Base-by-base conservation (phyloP, 2,113 vertebrate species). In the Cairina moschata region DNA sequence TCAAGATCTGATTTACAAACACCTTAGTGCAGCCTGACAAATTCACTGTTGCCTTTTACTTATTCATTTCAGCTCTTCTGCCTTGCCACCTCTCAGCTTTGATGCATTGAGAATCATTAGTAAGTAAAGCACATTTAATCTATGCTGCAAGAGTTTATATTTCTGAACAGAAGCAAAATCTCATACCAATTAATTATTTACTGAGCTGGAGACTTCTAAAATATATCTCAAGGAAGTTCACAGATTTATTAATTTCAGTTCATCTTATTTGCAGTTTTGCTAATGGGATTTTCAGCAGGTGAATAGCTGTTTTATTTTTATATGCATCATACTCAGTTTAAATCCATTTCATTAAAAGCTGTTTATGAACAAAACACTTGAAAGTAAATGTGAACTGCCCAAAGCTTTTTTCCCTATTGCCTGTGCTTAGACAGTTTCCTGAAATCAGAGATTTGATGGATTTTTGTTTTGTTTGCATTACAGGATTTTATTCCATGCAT, bases 251-350 rank as follows among this genome's bases (percentile, higher is more conserved):
- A 92, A 94, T 95, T 97, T 95, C 59, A 48, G 20, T 86, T 84
- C 38, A 74, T 83, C 78, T 80, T 91, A 86, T 87, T 92, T 96
- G 77, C 25, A 90, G 69, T 92, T 94, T 77, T 58, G 63, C 73
- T 97, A 97, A 96, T 95, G 88, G 77, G 82, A 89, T 95, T 96
- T 97, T 95, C 74, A 65, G 86, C 81, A 95, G 62, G 80, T 96
- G 78, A 96, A 94, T 72, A 92, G 77, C 58, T 92, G 66, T 34
- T 94, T 82, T 55, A 86, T 73, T 97, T 97, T 94, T 50, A 36
- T 80, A 59, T 71, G 86, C 52, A 50, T 83, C 79, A 28, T 77
- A 40, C 34, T 72, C 38, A 21, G 17, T 90, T 93, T 91, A 96
- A 96, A 96, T 90, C 40, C 88, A 92, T 96, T 97, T 97, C 50